A percentile compares a stretch with the other conserved stretches of the same genome.
Evolutionary conservation across 2,888 invertebrate genomes (phyloP).

Genomic region (Tenthredo mesomela): DNA sequence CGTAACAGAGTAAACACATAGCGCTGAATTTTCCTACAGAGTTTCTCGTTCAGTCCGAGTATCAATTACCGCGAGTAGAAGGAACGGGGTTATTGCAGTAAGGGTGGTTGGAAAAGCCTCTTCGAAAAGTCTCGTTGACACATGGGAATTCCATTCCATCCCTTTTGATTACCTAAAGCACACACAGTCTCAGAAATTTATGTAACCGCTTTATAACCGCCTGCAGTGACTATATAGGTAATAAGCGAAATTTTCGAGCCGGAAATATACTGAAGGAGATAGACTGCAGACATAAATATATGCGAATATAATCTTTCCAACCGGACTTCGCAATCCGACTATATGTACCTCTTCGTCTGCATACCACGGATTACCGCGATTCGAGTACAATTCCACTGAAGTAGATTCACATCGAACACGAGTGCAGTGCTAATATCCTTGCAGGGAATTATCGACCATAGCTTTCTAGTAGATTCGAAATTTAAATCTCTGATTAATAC

Average conservation of each 20-base stretch:
- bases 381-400: not conserved
- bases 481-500: no score
- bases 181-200: not conserved
- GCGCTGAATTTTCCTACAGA: conserved; percentile 14
- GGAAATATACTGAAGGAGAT: not conserved
- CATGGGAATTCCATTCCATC: conserved; percentile 33
- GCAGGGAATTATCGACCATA: not conserved
- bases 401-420: not conserved
- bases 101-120: no score
- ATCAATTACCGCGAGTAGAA: conserved; percentile 39
- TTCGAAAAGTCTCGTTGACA: conserved; percentile 11
- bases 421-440: not conserved
- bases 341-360: not conserved
- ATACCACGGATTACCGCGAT: not conserved
- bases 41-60: conserved; percentile 16
- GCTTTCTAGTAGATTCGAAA: not conserved
- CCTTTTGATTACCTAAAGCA: conserved; percentile 21
- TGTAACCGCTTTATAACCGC: not conserved
- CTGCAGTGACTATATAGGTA: not conserved
- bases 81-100: not conserved
- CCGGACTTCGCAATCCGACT: not conserved
- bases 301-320: not conserved
- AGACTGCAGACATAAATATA: not conserved
- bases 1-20: not conserved
- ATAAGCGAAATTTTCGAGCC: not conserved